Evolutionary conservation across 2,888 invertebrate genomes (phyloP), one percentile per base, ranked within the genome.

Genomic region (Pseudolycoriella hygida): DNA sequence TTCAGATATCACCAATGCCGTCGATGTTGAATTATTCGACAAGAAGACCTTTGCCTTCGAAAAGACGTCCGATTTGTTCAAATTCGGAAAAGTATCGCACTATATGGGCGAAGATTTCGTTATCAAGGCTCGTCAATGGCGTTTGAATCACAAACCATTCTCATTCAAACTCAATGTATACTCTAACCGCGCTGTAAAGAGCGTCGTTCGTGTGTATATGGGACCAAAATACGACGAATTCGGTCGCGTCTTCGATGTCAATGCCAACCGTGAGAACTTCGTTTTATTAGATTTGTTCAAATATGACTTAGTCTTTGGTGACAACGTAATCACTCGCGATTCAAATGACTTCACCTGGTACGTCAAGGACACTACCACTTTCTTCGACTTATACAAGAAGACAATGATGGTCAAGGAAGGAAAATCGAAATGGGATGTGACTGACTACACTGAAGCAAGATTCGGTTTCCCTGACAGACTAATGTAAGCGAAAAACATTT

Each of bases 381-480:
- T 75, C 55, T 70, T 71, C 17, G 72, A 77, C 51, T 64, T 82
- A 47, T 72, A 72, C 68, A 72, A 75, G 54, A 71, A 72, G 53
- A 64, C 82, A 17, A 70, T 76, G 50, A 58, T 68, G 12, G 71
- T 76, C 40, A 67, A 64, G 50, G 61, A 73, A 30, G 70, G 68
- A 25, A 25, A 25, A 25, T 6, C 17, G 65, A 69, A 30, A 67
- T 67, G 48, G 65, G 25, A 25, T 8, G 25, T 25, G 5, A 25
- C 25, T 25, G 63, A 72, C 46, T 67, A 70, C 51, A 69, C 64
- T 55, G 71, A 72, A 44, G 70, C 67, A 52, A 67, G 77, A 55
- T 77, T 74, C 49, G 77, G 77, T 43, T 80, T 78, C 70, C 84
- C 85, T 2, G 69, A 73, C 19, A 76, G 81, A 53, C 67, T 83